Evolutionary conservation across 2,888 invertebrate genomes (phyloP).

Genomic region (Periphyllus acericola): DNA sequence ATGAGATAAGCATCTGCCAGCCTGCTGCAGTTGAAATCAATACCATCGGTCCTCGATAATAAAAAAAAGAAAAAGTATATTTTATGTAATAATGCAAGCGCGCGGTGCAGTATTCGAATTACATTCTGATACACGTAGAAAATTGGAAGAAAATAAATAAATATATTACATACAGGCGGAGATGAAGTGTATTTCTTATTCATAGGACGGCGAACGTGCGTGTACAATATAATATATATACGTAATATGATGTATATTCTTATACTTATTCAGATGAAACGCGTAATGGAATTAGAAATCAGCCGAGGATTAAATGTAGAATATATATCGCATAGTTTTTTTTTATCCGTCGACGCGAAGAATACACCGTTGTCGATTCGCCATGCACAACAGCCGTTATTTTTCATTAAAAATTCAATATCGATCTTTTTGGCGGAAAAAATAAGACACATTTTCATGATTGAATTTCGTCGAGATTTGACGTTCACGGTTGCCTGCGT

Average conservation of each 20-base stretch:
- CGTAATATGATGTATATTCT: neutral
- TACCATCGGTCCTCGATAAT: neutral
- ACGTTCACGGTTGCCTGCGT: constrained; percentile 41
- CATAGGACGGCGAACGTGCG: neutral
- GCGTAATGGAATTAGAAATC: constrained; percentile 37
- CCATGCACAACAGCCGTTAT: constrained; percentile 49
- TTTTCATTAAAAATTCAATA: constrained; percentile 60
- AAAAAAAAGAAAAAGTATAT: neutral
- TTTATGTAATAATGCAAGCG: neutral
- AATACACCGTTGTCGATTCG: constrained; percentile 35
- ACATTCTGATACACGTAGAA: neutral
- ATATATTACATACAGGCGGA: neutral
- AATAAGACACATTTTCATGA: constrained; percentile 22
- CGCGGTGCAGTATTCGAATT: neutral
- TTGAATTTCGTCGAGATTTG: constrained; percentile 40
- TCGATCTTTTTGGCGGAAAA: constrained; percentile 34
- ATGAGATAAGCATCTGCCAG: neutral
- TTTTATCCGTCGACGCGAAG: neutral
- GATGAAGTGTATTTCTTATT: neutral
- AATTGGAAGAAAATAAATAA: neutral
- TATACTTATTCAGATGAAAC: constrained; percentile 7
- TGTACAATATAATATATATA: neutral
- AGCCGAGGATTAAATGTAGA: constrained; percentile 14
- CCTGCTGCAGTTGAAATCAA: neutral
- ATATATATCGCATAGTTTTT: neutral